These are phyloP conservation scores for Periophthalmus magnuspinnatus DNA, from an alignment of 2,797 vertebrate species.

Conservation along the genomic window DNA sequence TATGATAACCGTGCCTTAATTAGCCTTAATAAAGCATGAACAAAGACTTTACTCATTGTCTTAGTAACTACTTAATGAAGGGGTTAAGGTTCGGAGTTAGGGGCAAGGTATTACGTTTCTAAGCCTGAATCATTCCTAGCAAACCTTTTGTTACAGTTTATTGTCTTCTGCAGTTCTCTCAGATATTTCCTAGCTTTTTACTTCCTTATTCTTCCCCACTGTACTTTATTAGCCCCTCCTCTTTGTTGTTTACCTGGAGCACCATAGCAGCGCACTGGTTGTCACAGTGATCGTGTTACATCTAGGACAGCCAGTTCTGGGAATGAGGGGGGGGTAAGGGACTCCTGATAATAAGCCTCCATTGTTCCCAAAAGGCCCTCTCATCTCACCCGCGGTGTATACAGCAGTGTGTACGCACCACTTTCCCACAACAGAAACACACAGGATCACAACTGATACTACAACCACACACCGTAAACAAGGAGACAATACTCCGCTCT, in stretches of 20 bases:
- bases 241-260: slow-evolving; percentile 67
- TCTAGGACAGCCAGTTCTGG: slow-evolving; percentile 65
- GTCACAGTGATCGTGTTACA: slow-evolving; percentile 67
- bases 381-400: slow-evolving; percentile 17
- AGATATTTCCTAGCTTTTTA: neutral
- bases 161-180: too few species aligned
- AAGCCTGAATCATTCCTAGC: too few species aligned
- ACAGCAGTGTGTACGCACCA: slow-evolving; percentile 16
- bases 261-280: slow-evolving; percentile 57
- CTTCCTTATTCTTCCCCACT: slow-evolving; percentile 7
- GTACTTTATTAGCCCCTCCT: neutral
- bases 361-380: slow-evolving; percentile 67
- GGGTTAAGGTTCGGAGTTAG: too few species aligned
- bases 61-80: too few species aligned
- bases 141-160: too few species aligned
- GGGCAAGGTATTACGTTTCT: too few species aligned
- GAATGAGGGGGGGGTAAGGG: slow-evolving; percentile 60
- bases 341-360: slow-evolving; percentile 65
- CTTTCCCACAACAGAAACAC: slow-evolving; percentile 41
- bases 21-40: too few species aligned
- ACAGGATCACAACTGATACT: slow-evolving; percentile 13
- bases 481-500: slow-evolving; percentile 2
- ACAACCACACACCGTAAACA: slow-evolving; percentile 2
- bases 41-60: too few species aligned
- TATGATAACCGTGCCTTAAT: too few species aligned